These are phyloP conservation scores for Sylvia atricapilla DNA, from an alignment of 2,113 vertebrate species.

Conservation along the genomic window DNA sequence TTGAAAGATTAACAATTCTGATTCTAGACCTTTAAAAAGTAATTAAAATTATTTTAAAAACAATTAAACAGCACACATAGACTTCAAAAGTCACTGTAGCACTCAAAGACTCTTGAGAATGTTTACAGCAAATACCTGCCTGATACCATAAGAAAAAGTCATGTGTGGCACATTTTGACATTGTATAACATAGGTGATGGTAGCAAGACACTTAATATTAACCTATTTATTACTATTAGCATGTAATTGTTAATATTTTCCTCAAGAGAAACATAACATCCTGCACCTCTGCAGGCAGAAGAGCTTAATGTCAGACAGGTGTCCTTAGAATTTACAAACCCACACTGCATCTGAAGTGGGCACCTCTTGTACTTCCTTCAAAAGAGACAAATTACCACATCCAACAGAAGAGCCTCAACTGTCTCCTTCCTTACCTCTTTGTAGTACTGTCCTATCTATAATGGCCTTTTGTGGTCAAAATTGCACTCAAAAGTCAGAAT, in stretches of 20 bases:
- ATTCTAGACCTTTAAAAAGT: not conserved
- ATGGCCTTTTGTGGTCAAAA: not conserved
- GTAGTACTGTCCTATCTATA: not conserved
- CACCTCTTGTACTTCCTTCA: not conserved
- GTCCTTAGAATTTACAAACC: not conserved
- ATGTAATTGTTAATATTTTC: not conserved
- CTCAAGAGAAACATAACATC: accelerated
- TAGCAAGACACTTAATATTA: accelerated
- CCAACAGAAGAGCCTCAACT: not conserved
- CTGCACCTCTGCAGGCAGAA: not conserved
- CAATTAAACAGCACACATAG: not conserved
- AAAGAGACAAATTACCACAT: not conserved
- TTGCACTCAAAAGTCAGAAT: not conserved
- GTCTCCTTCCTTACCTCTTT: not conserved
- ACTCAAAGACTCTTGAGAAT: not conserved
- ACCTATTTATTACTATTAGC: not conserved
- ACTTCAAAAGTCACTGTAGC: not conserved
- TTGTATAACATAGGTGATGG: not conserved
- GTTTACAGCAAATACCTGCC: not conserved
- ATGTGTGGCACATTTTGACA: not conserved
- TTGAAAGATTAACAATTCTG: not conserved
- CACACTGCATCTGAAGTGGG: accelerated
- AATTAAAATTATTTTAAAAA: not conserved
- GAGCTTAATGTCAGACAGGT: not conserved
- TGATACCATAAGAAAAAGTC: not conserved